A percentile compares a stretch with the other conserved stretches of the same genome.
These are phyloP conservation scores for Loxodonta africana DNA, from an alignment of 2,113 vertebrate species.

Conservation along the genomic window DNA sequence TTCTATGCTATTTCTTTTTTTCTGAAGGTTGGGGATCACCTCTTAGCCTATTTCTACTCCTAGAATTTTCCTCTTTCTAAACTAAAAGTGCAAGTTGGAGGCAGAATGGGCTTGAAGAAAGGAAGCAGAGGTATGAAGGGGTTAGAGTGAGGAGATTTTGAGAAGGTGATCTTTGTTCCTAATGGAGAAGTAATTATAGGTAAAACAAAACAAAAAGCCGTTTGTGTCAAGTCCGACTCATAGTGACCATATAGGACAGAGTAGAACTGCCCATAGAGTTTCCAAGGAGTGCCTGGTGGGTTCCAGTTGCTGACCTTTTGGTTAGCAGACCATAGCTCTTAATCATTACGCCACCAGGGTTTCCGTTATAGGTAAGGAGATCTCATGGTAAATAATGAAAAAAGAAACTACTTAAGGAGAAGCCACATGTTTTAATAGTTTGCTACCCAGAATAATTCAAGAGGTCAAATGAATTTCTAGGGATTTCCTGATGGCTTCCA, in stretches of 20 bases:
- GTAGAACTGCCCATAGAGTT: too few species aligned
- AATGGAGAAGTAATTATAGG: neutral
- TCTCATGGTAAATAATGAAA: neutral
- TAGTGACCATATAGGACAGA: too few species aligned
- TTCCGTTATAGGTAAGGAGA: neutral
- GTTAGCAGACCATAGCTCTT: too few species aligned
- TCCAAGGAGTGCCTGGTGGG: too few species aligned
- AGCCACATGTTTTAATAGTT: neutral
- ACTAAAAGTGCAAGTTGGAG: neutral
- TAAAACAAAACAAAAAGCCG: neutral
- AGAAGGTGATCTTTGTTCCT: neutral
- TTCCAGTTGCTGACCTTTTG: too few species aligned
- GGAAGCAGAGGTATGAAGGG: neutral
- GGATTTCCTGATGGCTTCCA: slow-evolving; percentile 18
- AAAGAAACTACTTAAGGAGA: neutral
- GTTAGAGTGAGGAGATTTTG: neutral
- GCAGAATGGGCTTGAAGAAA: neutral
- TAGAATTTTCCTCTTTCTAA: neutral
- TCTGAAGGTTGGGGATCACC: neutral
- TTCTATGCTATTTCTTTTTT: neutral
- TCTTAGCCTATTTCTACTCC: neutral
- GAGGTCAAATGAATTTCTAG: slow-evolving; percentile 37
- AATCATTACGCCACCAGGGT: too few species aligned
- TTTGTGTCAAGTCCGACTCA: too few species aligned
- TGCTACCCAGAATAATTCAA: neutral